These are phyloP conservation scores for Scaptomyza caliginosa DNA, from an alignment of 2,888 invertebrate genomes.

Conservation along the genomic window DNA sequence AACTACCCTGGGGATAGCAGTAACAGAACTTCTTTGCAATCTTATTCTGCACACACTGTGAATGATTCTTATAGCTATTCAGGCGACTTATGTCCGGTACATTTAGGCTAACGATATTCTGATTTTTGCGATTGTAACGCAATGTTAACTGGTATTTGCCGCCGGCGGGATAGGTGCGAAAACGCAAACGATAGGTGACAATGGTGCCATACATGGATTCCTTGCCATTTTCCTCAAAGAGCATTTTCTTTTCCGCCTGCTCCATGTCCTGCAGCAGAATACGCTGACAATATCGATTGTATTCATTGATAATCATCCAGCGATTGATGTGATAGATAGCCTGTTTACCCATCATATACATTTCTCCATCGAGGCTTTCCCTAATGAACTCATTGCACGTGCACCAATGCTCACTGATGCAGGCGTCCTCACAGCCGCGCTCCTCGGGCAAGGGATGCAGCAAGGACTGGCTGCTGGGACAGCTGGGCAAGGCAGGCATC, in stretches of 20 bases:
- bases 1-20: conserved; percentile 28
- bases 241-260: conserved; percentile 24
- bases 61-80: conserved; percentile 84
- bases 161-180: conserved; percentile 87
- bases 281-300: conserved; percentile 38
- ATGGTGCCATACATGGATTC: conserved; percentile 23
- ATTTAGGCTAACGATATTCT: conserved; percentile 82
- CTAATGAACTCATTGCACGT: conserved; percentile 86
- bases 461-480: conserved; percentile 86
- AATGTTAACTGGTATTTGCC: conserved; percentile 88
- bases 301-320: conserved; percentile 28
- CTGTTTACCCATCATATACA: conserved; percentile 74
- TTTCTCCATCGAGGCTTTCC: conserved; percentile 74
- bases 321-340: conserved; percentile 56
- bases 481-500: conserved; percentile 84
- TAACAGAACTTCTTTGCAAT: conserved; percentile 56
- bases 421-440: conserved; percentile 88
- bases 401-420: conserved; percentile 89
- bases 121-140: conserved; percentile 82
- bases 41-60: conserved; percentile 82
- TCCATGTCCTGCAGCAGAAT: conserved; percentile 37
- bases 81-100: conserved; percentile 86
- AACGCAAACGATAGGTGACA: conserved; percentile 82
- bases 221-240: conserved; percentile 8
- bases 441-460: conserved; percentile 86